Conservation (phyloP, 2,888 invertebrate species). For the Heliconius erato region DNA sequence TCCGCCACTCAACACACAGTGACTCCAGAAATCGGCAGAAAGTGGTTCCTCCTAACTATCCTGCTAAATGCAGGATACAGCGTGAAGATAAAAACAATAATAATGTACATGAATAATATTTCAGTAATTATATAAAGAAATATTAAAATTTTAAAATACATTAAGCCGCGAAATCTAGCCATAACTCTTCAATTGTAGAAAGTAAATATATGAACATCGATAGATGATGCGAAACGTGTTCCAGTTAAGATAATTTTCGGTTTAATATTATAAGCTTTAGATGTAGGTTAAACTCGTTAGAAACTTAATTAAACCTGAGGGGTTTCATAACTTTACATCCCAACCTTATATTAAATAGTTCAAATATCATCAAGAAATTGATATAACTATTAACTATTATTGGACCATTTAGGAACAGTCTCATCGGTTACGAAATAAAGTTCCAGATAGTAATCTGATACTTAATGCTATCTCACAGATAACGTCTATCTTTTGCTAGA, state of each 20-base stretch:
- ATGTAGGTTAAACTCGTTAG: conserved; percentile 13
- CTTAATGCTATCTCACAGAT: too few relatives aligned
- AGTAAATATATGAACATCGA: neutral
- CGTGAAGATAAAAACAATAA: too few relatives aligned
- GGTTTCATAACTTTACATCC: neutral
- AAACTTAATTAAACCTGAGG: conserved; percentile 15
- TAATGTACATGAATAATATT: neutral
- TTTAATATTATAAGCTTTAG: conserved; percentile 1
- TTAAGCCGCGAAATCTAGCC: neutral
- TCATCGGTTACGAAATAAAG: too few relatives aligned
- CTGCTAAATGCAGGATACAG: too few relatives aligned
- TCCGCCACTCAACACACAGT: too few relatives aligned
- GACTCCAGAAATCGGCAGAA: too few relatives aligned
- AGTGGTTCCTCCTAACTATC: too few relatives aligned
- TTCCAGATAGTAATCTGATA: too few relatives aligned
- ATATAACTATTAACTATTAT: neutral
- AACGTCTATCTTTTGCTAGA: too few relatives aligned
- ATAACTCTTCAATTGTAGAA: neutral
- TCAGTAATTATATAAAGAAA: neutral
- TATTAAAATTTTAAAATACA: too few relatives aligned
- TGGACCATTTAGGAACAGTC: neutral
- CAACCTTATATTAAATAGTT: neutral
- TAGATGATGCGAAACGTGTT: neutral
- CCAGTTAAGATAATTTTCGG: neutral
- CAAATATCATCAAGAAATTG: neutral